These are phyloP conservation scores for Gallinago solitaria DNA, from an alignment of 2,797 vertebrate genomes.

Conservation along the genomic window DNA sequence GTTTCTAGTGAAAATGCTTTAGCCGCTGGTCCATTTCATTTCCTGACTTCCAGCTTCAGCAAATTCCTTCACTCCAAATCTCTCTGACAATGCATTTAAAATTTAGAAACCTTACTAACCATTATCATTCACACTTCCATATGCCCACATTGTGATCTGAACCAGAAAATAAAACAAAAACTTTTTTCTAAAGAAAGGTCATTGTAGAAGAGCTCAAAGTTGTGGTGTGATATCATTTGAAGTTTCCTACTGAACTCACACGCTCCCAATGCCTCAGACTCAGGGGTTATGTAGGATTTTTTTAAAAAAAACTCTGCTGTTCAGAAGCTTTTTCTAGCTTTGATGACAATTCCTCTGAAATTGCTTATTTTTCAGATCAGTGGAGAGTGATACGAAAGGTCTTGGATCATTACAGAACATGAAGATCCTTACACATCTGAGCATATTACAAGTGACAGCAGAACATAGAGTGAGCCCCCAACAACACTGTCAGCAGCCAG, in stretches of 20 bases:
- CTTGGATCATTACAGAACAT: conserved; percentile 69
- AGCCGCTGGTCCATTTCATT: not conserved
- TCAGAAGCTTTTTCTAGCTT: conserved; percentile 62
- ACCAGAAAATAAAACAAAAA: conserved; percentile 47
- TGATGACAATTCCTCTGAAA: conserved; percentile 69
- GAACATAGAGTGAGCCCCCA: conserved; percentile 33
- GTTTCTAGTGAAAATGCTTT: not conserved
- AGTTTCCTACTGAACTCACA: conserved; percentile 52
- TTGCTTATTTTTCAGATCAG: conserved; percentile 78
- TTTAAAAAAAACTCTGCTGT: not conserved
- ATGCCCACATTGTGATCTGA: not conserved
- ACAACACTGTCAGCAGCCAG: not conserved
- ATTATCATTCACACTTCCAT: not conserved
- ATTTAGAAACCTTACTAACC: not conserved
- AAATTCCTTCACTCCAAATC: not conserved
- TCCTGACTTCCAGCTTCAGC: not conserved
- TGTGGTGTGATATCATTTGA: conserved; percentile 24
- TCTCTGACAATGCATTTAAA: not conserved
- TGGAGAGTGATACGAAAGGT: conserved; percentile 65
- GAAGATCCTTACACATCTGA: conserved; percentile 62
- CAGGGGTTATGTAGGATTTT: conserved; percentile 25
- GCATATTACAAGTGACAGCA: conserved; percentile 55
- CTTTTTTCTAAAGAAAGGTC: conserved; percentile 15
- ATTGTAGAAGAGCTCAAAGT: not conserved
- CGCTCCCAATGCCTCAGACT: conserved; percentile 16